Percentiles rank a stretch among this genome's conserved stretches.
Conservation (phyloP, 2,888 invertebrate species). For the Epiblema foenella region DNA sequence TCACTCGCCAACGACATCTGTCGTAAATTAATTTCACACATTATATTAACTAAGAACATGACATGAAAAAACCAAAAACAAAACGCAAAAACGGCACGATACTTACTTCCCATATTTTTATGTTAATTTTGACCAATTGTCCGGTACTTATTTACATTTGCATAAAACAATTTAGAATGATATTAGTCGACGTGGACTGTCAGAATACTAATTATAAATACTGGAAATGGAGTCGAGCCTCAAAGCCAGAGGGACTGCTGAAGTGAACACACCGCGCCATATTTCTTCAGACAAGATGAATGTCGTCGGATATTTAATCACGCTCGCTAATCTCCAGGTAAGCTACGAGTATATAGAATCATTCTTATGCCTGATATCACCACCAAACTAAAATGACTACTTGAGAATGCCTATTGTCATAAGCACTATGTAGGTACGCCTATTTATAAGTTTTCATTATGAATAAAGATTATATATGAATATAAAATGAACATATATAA, state of each 20-base stretch:
- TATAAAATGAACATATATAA: too few species aligned
- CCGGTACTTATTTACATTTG: conserved; percentile 58
- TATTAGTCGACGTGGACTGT: conserved; percentile 55
- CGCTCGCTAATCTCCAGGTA: conserved; percentile 60
- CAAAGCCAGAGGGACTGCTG: conserved; percentile 49
- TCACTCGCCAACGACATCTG: conserved; percentile 37
- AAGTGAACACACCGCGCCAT: conserved; percentile 47
- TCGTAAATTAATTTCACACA: conserved; percentile 44
- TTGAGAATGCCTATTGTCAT: too few species aligned
- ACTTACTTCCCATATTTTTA: conserved; percentile 53
- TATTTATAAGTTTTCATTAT: too few species aligned
- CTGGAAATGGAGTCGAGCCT: conserved; percentile 47
- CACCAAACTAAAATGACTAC: background rate
- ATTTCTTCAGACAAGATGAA: conserved; percentile 51
- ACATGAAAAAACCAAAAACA: conserved; percentile 19
- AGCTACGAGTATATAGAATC: conserved; percentile 38
- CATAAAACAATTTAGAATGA: conserved; percentile 55
- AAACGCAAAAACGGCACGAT: conserved; percentile 19
- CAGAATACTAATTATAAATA: conserved; percentile 65
- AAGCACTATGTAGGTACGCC: too few species aligned
- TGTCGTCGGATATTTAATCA: conserved; percentile 56
- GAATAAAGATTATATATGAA: too few species aligned
- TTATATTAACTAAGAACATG: conserved; percentile 12
- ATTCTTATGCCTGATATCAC: background rate
- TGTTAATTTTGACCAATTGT: conserved; percentile 57